A percentile compares a stretch with the other conserved stretches of the same genome.
phyloP scores from a whole-genome alignment of 2,888 invertebrate species.

The Ormia ochracea region DNA sequence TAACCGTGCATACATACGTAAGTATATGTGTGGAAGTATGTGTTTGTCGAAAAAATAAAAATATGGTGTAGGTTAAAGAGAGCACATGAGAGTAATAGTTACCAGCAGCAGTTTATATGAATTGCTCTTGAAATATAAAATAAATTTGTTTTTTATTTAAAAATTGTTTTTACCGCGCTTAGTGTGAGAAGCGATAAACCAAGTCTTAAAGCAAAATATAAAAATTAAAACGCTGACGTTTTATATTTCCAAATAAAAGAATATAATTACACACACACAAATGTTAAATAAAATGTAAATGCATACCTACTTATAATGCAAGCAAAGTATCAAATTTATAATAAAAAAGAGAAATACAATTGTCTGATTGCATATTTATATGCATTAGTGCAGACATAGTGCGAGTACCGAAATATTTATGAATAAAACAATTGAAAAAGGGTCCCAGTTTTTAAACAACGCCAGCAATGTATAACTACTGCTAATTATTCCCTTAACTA shows the following conservation, averaged over 20 bases:
- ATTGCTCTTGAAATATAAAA: not conserved
- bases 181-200: conserved; percentile 41
- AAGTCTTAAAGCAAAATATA: conserved; percentile 35
- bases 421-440: no score
- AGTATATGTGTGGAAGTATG: not conserved
- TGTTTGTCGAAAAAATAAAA: not conserved
- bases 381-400: no score
- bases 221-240: conserved; percentile 54
- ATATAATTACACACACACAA: no score
- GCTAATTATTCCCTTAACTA: no score
- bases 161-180: conserved; percentile 45
- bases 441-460: no score
- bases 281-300: no score
- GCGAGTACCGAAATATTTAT: no score
- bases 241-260: conserved; percentile 23
- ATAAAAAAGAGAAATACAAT: not conserved
- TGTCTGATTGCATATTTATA: not conserved
- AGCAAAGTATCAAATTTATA: not conserved
- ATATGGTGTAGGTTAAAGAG: not conserved
- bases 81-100: not conserved
- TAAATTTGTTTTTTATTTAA: conserved; percentile 39
- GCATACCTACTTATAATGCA: not conserved
- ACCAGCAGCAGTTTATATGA: not conserved
- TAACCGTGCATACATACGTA: not conserved
- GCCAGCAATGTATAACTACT: no score